Percentiles rank a stretch among this genome's conserved stretches.
These are phyloP conservation scores for Kryptolebias ocellatus DNA, from an alignment of 2,797 vertebrate species.

Conservation along the genomic window DNA sequence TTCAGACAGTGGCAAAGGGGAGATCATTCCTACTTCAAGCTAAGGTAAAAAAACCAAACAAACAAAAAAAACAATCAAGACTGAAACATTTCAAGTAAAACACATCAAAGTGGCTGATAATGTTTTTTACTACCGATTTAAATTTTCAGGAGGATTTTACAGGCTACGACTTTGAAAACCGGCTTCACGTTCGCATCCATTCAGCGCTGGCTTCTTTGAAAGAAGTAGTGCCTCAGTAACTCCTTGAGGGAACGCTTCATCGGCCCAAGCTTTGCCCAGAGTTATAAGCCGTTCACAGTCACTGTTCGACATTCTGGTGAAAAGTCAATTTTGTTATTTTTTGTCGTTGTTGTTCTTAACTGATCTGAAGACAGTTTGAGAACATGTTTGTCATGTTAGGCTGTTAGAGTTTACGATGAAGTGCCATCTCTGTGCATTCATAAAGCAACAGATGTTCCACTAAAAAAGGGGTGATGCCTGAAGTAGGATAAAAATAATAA, in stretches of 20 bases:
- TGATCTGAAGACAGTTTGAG: slow-evolving; percentile 28
- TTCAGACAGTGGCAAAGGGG: slow-evolving; percentile 92
- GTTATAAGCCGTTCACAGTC: slow-evolving; percentile 37
- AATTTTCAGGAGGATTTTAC: slow-evolving; percentile 90
- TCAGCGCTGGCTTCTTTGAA: slow-evolving; percentile 92
- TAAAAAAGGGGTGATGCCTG: not conserved
- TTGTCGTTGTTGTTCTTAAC: slow-evolving; percentile 39
- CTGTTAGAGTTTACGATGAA: slow-evolving; percentile 18
- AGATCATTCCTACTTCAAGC: slow-evolving; percentile 93
- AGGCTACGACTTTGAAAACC: slow-evolving; percentile 98
- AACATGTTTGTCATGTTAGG: slow-evolving; percentile 24
- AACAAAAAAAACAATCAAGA: too few relatives aligned
- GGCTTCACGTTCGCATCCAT: slow-evolving; percentile 92
- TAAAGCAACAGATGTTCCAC: not conserved
- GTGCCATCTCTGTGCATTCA: slow-evolving; percentile 41
- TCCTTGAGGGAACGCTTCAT: slow-evolving; percentile 17
- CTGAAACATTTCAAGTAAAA: not conserved
- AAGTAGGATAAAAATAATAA: not conserved
- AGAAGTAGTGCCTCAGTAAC: slow-evolving; percentile 94
- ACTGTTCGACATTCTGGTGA: slow-evolving; percentile 39
- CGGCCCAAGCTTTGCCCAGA: slow-evolving; percentile 36
- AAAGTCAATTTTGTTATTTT: slow-evolving; percentile 4
- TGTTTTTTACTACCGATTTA: not conserved
- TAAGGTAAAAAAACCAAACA: slow-evolving; percentile 85
- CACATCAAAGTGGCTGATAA: not conserved